Percentiles rank a stretch among this genome's conserved stretches.
Conservation (phyloP, 23 tunicate genomes). For the Clavelina lepadiformis region DNA sequence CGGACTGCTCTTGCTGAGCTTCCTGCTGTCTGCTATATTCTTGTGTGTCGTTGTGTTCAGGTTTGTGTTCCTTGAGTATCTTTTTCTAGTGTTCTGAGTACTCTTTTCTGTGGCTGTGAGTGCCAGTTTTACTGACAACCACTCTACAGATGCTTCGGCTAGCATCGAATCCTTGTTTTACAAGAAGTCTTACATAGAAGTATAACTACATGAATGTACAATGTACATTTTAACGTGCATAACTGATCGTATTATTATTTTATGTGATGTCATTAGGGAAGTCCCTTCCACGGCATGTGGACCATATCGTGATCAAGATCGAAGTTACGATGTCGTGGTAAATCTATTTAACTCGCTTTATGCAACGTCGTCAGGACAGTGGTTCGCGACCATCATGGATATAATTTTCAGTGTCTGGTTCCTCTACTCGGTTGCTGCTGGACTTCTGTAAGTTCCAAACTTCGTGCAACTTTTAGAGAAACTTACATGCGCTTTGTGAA, state of each 20-base stretch:
- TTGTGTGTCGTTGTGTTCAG: constrained; percentile 66
- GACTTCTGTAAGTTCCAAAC: constrained; percentile 36
- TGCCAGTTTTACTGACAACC: too few species aligned
- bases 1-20: constrained; percentile 43
- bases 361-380: constrained; percentile 3
- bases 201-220: too few species aligned
- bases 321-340: constrained; percentile 55
- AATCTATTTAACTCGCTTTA: constrained; percentile 10
- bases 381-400: constrained; percentile 48
- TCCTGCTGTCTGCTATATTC: constrained; percentile 51
- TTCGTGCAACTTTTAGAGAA: too few species aligned
- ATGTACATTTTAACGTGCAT: too few species aligned
- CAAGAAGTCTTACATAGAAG: too few species aligned
- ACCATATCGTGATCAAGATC: constrained; percentile 50
- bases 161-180: too few species aligned
- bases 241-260: too few species aligned
- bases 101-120: too few species aligned
- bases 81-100: too few species aligned
- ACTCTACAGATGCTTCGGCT: too few species aligned
- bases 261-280: too few species aligned
- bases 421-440: constrained; percentile 36
- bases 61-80: constrained; percentile 9
- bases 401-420: constrained; percentile 64
- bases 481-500: too few species aligned
- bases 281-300: constrained; percentile 70